Evolutionary conservation across 2,113 vertebrate species (phyloP).

Genomic region (Neolamprologus brichardi): DNA sequence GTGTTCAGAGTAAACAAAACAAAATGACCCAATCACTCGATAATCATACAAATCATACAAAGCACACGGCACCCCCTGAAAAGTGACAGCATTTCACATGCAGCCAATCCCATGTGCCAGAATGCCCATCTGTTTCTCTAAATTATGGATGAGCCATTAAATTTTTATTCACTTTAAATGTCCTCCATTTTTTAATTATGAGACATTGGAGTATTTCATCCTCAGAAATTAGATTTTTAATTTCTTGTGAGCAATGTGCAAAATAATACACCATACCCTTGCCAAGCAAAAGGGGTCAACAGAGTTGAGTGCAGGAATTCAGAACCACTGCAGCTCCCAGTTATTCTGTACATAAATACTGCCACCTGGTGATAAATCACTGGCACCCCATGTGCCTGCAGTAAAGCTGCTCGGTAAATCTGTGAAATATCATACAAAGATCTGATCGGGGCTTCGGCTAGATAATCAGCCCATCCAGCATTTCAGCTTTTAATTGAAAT

Average conservation of each 20-base stretch:
- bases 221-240: slow-evolving; percentile 42
- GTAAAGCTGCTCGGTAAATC: not conserved
- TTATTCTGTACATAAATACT: slow-evolving; percentile 65
- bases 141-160: slow-evolving; percentile 78
- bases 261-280: not conserved
- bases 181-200: slow-evolving; percentile 73
- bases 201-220: slow-evolving; percentile 45
- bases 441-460: not conserved
- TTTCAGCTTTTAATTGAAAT: slow-evolving; percentile 33
- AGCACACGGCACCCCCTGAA: slow-evolving; percentile 26
- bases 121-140: slow-evolving; percentile 73
- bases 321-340: not conserved
- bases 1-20: slow-evolving; percentile 38
- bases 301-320: slow-evolving; percentile 19
- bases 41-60: slow-evolving; percentile 53
- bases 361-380: slow-evolving; percentile 70
- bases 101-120: slow-evolving; percentile 48
- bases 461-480: slow-evolving; percentile 20
- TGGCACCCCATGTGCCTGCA: slow-evolving; percentile 14
- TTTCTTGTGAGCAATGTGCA: slow-evolving; percentile 1
- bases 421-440: not conserved
- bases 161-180: slow-evolving; percentile 72
- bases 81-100: slow-evolving; percentile 37
- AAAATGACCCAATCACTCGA: slow-evolving; percentile 37
- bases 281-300: not conserved